phyloP scores from a whole-genome alignment of 2,113 vertebrate species.

The Pongo abelii region DNA sequence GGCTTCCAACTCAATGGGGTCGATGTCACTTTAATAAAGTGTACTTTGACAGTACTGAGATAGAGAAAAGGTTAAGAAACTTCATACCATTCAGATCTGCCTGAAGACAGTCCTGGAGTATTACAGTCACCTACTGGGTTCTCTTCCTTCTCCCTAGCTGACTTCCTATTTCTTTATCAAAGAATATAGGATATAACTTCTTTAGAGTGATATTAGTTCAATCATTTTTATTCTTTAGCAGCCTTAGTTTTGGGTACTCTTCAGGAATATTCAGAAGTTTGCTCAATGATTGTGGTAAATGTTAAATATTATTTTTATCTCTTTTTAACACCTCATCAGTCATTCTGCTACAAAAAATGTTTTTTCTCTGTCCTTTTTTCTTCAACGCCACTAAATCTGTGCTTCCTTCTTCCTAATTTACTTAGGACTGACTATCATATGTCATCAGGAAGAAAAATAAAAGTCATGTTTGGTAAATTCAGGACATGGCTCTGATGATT shows the following conservation, averaged over 20 bases:
- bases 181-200: not conserved
- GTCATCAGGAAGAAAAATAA: not conserved
- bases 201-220: not conserved
- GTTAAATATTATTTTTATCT: not conserved
- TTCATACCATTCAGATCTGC: not conserved
- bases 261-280: not conserved
- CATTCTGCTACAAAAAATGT: not conserved
- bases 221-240: not conserved
- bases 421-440: not conserved
- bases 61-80: not conserved
- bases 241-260: not conserved
- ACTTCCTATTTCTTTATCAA: not conserved
- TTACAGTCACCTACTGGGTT: not conserved
- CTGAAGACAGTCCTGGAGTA: not conserved
- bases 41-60: not conserved
- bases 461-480: slow-evolving; percentile 3
- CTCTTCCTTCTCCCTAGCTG: not conserved
- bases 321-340: not conserved
- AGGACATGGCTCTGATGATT: not conserved
- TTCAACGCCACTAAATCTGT: not conserved
- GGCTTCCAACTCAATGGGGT: not conserved
- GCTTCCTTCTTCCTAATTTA: not conserved
- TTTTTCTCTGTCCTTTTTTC: slow-evolving; percentile 10
- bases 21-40: not conserved
- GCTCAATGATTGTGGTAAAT: not conserved